Evolutionary conservation across 2,113 vertebrate species (phyloP), one percentile per base, ranked within the genome.

Genomic region (Micronycteris hirsuta): DNA sequence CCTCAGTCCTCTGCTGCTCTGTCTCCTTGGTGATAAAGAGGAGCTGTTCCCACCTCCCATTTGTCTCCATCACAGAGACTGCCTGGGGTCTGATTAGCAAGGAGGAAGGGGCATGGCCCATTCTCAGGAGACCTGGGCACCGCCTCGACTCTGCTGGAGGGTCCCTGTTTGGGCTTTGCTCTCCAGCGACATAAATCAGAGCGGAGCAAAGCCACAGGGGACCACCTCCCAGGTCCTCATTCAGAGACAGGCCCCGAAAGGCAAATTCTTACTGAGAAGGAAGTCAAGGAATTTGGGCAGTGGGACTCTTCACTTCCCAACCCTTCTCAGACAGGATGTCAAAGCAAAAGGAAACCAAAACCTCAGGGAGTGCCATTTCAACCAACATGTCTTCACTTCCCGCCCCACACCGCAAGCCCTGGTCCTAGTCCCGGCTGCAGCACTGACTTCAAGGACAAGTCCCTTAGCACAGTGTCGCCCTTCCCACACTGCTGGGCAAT

Each of bases 31-130:
- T 1, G 5, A 83, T 52, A 47, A 58, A 73, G 84, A 74, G 26
- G 33, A 45, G 16, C 52, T 58, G 58, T 68, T 82, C 7, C 9
- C 67, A 33, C 52, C 95, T 95, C 56, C 65, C 28, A 1, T 71
- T 47, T 76, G 65, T 92, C 49, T 80, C 71, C 20, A 56, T 80
- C 68, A 33, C 26, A 41, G 43, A 43, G 22, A 14, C 77, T 81
- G 89, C 91, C 73, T 95, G 82, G 58, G n/a, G 17, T 86, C 63
- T 92, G 31, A 90, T 87, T 89, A 89, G 49, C 88, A 47, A 28
- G 41, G 70, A 43, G 47, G 89, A 93, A 82, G 95, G 68, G 67
- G n/a, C 10, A 49, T 11, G 58, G 63, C 36, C n/a, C 12, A 12
- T 82, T 81, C 45, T 76, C 13, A 38, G 86, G 36, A 77, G 31